A percentile compares a stretch with the other conserved stretches of the same genome.
phyloP scores from a whole-genome alignment of 2,888 invertebrate species.

The Parasteatoda lunata region DNA sequence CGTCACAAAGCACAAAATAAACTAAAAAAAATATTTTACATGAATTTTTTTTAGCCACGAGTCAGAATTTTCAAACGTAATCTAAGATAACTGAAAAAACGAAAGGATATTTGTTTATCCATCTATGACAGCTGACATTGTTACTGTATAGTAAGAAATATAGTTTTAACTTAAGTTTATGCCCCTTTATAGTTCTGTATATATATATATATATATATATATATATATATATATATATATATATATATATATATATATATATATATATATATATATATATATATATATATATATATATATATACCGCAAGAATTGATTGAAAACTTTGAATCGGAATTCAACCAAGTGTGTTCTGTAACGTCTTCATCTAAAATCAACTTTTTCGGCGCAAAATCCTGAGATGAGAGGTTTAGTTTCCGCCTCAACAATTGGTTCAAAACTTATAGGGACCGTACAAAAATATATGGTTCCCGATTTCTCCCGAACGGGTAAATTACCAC shows the following conservation, averaged over 20 bases:
- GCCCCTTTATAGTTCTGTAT: background rate
- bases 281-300: constrained; percentile 15
- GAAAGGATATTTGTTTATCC: too few relatives aligned
- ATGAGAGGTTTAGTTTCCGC: constrained; percentile 61
- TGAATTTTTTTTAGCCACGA: background rate
- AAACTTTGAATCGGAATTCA: constrained; percentile 60
- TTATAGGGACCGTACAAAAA: constrained; percentile 48
- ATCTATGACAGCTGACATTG: too few relatives aligned
- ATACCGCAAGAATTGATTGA: constrained; percentile 55
- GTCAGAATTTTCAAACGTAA: constrained; percentile 62
- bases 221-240: constrained; percentile 23
- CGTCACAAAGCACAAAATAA: too few relatives aligned
- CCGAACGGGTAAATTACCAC: constrained; percentile 22
- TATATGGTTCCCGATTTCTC: constrained; percentile 24
- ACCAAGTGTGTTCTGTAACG: constrained; percentile 41
- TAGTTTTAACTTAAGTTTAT: background rate
- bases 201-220: constrained; percentile 21
- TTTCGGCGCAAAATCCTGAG: constrained; percentile 46
- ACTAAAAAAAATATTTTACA: too few relatives aligned
- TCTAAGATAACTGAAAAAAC: constrained; percentile 3
- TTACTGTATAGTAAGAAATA: background rate
- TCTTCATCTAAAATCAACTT: constrained; percentile 45
- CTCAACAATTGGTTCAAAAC: constrained; percentile 36
- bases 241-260: constrained; percentile 25
- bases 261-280: constrained; percentile 25